Base-by-base conservation (phyloP, 1,140 invertebrate species). In the Neodiprion fabricii region DNA sequence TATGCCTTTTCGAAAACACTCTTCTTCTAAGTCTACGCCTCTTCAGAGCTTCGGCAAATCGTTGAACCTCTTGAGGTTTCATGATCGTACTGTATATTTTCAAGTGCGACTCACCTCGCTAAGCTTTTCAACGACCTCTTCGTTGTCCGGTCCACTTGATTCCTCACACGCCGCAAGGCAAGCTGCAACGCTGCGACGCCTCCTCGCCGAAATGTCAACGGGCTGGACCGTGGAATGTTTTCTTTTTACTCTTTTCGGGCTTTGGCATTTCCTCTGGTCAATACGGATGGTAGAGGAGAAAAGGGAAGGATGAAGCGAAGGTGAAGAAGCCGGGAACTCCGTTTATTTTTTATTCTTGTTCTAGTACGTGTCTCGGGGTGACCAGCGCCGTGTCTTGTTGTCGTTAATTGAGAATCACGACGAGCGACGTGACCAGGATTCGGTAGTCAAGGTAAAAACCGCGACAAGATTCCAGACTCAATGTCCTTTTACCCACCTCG, bases 361-460 rank as follows among this genome's bases (percentile, higher is more conserved):
- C 72, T 17, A n/a, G 71, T 76, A 74, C 76, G 78, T 80, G 75
- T 78, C n/a, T n/a, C 48, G 12, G n/a, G 48, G 53, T 12, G 14
- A 40, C 21, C 71, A 23, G 12, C 50, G 48, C 21, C 2, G 48
- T 17, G 48, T 72, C 23, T 71, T 71, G n/a, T 71, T 48, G 74
- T 74, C 71, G 81, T 84, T 84, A 84, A 84, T 84, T 84, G 81
- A 79, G 79, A 84, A 84, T 84, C 82, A 82, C 82, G 79, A 80
- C 79, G 78, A 82, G 74, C 78, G 80, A 84, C 82, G 82, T 84
- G 82, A 81, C 78, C 71, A 50, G 82, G 76, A 66, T 84, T 73
- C 74, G 53, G 53, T 61, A 61, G n/a, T 17, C 11, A 17, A 61
- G 53, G 53, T 17, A 17, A 9, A 61, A 61, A 61, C 53, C 53